Evolutionary conservation across 1,140 invertebrate species (phyloP), one percentile per base, ranked within the genome.

Genomic region (Caligus rogercresseyi): DNA sequence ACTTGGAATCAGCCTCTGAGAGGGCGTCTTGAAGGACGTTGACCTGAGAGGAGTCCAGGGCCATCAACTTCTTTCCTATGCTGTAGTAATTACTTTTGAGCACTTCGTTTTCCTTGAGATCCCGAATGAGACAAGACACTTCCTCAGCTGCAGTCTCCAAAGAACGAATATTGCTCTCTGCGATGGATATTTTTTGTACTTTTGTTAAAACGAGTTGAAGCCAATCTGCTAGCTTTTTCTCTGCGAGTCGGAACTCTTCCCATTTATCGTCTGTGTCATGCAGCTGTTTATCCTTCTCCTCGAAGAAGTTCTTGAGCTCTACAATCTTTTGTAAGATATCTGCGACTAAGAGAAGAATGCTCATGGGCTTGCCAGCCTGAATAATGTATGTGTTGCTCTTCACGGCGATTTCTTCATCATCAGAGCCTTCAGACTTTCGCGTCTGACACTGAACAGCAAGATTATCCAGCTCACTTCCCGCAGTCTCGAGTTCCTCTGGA

Each of bases 221-320:
- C 60, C 60, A 62, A 4, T 62, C 60, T 21, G 60, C 60, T 14
- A 62, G 26, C 11, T 62, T 52, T 52, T 62, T 21, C 19, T 62
- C 60, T 21, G 52, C 60, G 19, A n/a, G 13, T 53, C 24, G 52
- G 31, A 62, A 62, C 14, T 62, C 52, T 16, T 62, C 60, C 60
- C 60, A 62, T n/a, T 53, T 62, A 15, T 25, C 24, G 15, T 62
- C 60, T 18, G 31, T 19, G 15, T 52, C n/a, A 19, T 62, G 60
- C n/a, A 43, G 31, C n/a, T 62, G 24, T 20, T 43, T 26, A 16
- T 81, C 76, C 68, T 81, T 83, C 11, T 80, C 78, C 65, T 86
- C 83, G 65, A 79, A 77, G 61, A 87, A 84, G 64, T 86, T 82
- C 66, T 85, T 83, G 1, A 81, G 76, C 67, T 81, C 80, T 16